Evolutionary conservation across 2,113 vertebrate species (phyloP).

Genomic region (Odontesthes bonariensis): DNA sequence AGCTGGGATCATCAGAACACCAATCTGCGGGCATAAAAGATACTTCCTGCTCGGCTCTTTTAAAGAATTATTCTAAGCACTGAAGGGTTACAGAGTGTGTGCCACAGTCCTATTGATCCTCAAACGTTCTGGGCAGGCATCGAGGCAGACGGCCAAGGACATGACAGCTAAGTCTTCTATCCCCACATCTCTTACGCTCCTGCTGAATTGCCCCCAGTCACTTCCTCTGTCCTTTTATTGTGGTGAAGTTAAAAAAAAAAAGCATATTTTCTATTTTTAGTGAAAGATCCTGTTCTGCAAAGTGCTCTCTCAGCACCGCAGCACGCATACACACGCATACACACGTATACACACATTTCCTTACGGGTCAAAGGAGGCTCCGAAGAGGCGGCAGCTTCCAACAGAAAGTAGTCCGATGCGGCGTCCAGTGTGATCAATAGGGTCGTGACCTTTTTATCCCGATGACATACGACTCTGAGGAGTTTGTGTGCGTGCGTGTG

Average conservation of each 20-base stretch:
- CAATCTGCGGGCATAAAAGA: slow-evolving; percentile 59
- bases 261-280: slow-evolving; percentile 65
- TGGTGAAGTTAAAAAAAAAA: neutral
- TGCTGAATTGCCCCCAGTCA: slow-evolving; percentile 44
- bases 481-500: neutral
- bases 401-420: slow-evolving; percentile 49
- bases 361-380: slow-evolving; percentile 56
- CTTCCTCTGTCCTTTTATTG: slow-evolving; percentile 59
- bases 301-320: slow-evolving; percentile 10
- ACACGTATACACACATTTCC: slow-evolving; percentile 38
- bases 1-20: slow-evolving; percentile 59
- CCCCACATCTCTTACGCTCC: slow-evolving; percentile 57
- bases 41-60: slow-evolving; percentile 62
- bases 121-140: slow-evolving; percentile 53
- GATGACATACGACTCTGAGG: slow-evolving; percentile 14
- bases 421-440: slow-evolving; percentile 37
- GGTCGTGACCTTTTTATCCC: slow-evolving; percentile 49
- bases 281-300: slow-evolving; percentile 53
- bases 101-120: slow-evolving; percentile 68
- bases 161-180: slow-evolving; percentile 63
- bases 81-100: slow-evolving; percentile 62
- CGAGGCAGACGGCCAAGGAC: slow-evolving; percentile 68
- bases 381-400: slow-evolving; percentile 26
- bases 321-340: slow-evolving; percentile 2
- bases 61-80: slow-evolving; percentile 56